These are phyloP conservation scores for Clavelina lepadiformis DNA, from an alignment of 23 tunicate genomes.

Conservation along the genomic window DNA sequence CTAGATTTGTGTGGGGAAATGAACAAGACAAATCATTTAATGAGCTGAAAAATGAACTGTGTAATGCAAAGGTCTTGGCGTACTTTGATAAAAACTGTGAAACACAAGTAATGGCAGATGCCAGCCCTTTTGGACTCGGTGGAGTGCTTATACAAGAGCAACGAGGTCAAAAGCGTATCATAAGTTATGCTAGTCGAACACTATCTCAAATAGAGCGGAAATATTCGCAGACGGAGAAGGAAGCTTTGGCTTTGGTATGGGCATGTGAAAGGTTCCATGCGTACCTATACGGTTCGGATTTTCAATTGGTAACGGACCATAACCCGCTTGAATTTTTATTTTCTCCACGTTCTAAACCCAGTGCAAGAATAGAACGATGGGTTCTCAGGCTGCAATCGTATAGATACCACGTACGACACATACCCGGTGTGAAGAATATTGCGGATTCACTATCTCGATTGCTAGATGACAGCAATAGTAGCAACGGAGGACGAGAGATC, in stretches of 20 bases:
- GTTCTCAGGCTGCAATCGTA: constrained; percentile 9
- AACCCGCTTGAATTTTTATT: constrained; percentile 2
- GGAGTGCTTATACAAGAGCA: constrained; percentile 3
- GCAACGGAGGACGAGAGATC: neutral
- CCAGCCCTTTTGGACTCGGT: constrained; percentile 3
- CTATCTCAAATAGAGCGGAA: neutral
- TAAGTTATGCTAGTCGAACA: constrained; percentile 6
- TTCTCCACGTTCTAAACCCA: constrained; percentile 8
- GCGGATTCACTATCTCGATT: neutral
- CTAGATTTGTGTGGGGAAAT: no score
- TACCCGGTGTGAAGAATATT: neutral
- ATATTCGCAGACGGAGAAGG: constrained; percentile 8
- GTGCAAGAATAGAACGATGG: constrained; percentile 10
- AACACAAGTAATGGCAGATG: constrained; percentile 10
- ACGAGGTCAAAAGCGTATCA: neutral
- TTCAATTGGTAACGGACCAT: constrained; percentile 6
- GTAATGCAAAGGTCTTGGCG: no score
- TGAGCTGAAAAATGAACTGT: no score
- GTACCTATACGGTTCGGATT: constrained; percentile 13
- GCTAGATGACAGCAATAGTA: neutral
- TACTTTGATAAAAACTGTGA: neutral
- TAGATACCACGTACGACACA: neutral
- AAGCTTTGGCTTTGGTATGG: constrained; percentile 12
- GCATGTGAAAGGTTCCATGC: constrained; percentile 9
- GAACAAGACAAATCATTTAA: no score